Percentiles rank a stretch among this genome's conserved stretches.
Conservation (phyloP, 2,888 invertebrate species). For the Helobdella robusta region DNA sequence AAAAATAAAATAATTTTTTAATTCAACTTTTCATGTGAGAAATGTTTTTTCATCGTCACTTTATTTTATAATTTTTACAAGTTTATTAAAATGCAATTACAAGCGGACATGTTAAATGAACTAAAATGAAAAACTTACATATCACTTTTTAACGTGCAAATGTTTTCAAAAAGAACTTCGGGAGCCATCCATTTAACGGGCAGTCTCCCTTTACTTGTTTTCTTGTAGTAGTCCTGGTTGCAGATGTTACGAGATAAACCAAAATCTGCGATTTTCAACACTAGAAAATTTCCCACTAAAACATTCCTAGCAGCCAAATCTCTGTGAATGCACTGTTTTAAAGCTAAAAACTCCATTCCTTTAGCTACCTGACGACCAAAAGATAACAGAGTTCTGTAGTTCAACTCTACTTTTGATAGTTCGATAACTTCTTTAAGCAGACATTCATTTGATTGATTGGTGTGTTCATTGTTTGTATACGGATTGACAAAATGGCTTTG, state of each 20-base stretch:
- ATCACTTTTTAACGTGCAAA: slow-evolving; percentile 64
- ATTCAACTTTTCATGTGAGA: neutral
- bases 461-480: too few species aligned
- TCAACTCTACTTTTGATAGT: too few species aligned
- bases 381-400: slow-evolving; percentile 84
- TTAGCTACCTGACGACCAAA: slow-evolving; percentile 93
- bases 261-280: slow-evolving; percentile 95
- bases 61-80: neutral
- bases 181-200: slow-evolving; percentile 99
- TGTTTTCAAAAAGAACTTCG: slow-evolving; percentile 85
- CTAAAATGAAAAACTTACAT: slow-evolving; percentile 56
- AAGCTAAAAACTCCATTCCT: slow-evolving; percentile 95
- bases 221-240: slow-evolving; percentile 76
- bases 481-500: too few species aligned
- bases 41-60: neutral
- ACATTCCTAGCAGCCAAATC: slow-evolving; percentile 96
- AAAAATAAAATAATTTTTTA: neutral
- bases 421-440: too few species aligned
- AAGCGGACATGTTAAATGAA: neutral
- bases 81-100: neutral
- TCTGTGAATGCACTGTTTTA: slow-evolving; percentile 84
- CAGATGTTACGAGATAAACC: slow-evolving; percentile 90
- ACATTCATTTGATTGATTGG: too few species aligned
- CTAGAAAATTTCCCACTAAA: slow-evolving; percentile 80
- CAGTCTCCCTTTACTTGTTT: slow-evolving; percentile 88